Evolutionary conservation across 2,888 invertebrate genomes (phyloP).

Genomic region (Thalpophila matura): DNA sequence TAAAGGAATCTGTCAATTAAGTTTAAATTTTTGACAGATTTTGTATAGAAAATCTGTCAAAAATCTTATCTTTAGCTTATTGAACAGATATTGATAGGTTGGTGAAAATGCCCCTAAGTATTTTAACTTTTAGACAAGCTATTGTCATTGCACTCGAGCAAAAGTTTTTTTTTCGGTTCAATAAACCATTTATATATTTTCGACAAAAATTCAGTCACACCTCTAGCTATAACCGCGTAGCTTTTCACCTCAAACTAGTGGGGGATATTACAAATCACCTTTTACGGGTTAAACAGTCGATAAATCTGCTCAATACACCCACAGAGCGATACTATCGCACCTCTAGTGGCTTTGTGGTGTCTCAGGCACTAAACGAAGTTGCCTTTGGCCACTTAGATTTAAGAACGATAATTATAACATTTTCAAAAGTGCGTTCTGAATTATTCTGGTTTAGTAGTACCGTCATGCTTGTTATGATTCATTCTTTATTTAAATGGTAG

Average conservation of each 20-base stretch:
- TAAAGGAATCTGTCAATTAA: no score
- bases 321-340: constrained; percentile 81
- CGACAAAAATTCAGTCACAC: constrained; percentile 25
- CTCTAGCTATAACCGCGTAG: constrained; percentile 31
- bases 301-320: constrained; percentile 85
- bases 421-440: constrained; percentile 67
- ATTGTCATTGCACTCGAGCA: not conserved
- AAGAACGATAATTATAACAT: constrained; percentile 80
- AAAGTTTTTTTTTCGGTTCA: not conserved
- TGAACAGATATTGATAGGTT: no score
- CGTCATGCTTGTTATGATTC: constrained; percentile 46
- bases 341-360: constrained; percentile 77
- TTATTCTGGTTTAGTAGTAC: constrained; percentile 53
- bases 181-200: not conserved
- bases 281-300: constrained; percentile 82
- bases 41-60: no score
- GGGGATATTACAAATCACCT: constrained; percentile 83
- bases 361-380: constrained; percentile 79
- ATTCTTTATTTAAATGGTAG: constrained; percentile 53
- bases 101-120: no score
- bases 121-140: no score
- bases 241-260: constrained; percentile 68
- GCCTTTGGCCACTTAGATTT: constrained; percentile 78
- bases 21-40: no score
- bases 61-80: no score